These are phyloP conservation scores for Odontamblyopus rebecca DNA, from an alignment of 2,797 vertebrate genomes.

Conservation along the genomic window DNA sequence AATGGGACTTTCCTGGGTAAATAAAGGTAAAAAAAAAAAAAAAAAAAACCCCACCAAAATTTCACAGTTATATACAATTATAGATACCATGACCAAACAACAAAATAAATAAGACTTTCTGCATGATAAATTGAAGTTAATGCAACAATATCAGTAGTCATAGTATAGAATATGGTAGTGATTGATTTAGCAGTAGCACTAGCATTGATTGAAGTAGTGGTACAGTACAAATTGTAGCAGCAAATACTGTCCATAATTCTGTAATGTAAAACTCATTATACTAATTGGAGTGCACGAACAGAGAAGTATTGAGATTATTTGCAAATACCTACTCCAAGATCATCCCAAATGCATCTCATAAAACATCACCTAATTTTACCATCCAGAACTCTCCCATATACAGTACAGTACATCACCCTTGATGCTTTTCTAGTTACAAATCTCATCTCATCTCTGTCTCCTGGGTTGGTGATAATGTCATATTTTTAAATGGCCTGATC, in stretches of 20 bases:
- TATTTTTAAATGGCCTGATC: slow-evolving; percentile 27
- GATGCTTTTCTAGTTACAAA: slow-evolving; percentile 16
- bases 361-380: slow-evolving; percentile 1
- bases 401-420: not conserved
- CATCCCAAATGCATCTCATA: not conserved
- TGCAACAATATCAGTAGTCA: too few species aligned
- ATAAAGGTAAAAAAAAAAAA: too few species aligned
- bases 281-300: too few species aligned
- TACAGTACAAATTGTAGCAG: not conserved
- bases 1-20: too few species aligned
- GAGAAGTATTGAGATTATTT: not conserved
- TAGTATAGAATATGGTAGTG: too few species aligned
- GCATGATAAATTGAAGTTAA: too few species aligned
- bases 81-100: too few species aligned
- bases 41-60: too few species aligned
- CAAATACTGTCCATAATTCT: not conserved
- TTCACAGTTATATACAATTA: too few species aligned
- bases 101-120: too few species aligned
- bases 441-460: not conserved
- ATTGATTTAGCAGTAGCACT: too few species aligned
- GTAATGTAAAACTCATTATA: not conserved
- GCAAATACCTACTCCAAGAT: not conserved
- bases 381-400: not conserved
- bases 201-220: too few species aligned
- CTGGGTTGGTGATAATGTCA: slow-evolving; percentile 30